Conservation (phyloP, 1,140 invertebrate genomes). For the Drosophila grimshawi region DNA sequence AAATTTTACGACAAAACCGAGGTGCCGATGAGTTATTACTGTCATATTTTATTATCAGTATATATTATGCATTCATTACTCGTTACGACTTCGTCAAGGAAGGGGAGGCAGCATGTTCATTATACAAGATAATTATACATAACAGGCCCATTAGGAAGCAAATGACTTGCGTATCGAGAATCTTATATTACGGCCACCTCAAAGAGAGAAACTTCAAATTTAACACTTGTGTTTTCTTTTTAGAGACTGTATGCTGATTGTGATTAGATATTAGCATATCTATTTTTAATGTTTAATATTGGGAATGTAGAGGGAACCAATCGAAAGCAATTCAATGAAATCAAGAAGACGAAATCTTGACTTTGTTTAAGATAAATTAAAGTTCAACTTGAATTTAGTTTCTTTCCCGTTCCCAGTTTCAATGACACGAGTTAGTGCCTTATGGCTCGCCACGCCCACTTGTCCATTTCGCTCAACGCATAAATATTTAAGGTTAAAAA, state of each 20-base stretch:
- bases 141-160: constrained; percentile 7
- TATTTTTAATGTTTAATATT: too few relatives aligned
- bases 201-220: not conserved
- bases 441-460: not conserved
- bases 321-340: too few relatives aligned
- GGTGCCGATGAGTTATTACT: constrained; percentile 22
- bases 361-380: too few relatives aligned
- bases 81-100: constrained; percentile 6
- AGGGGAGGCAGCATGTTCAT: not conserved
- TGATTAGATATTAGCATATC: too few relatives aligned
- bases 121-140: not conserved
- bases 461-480: not conserved
- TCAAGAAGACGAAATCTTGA: too few relatives aligned
- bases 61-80: constrained; percentile 10
- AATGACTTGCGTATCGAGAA: constrained; percentile 9
- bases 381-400: not conserved
- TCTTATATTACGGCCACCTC: not conserved
- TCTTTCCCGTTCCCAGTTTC: not conserved
- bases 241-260: too few relatives aligned
- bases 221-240: too few relatives aligned
- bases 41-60: constrained; percentile 7
- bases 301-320: too few relatives aligned
- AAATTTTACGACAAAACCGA: constrained; percentile 14
- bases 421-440: not conserved
- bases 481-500: constrained; percentile 28